These are phyloP conservation scores for Polydrusus tereticollis DNA, from an alignment of 2,888 invertebrate genomes.

Conservation along the genomic window DNA sequence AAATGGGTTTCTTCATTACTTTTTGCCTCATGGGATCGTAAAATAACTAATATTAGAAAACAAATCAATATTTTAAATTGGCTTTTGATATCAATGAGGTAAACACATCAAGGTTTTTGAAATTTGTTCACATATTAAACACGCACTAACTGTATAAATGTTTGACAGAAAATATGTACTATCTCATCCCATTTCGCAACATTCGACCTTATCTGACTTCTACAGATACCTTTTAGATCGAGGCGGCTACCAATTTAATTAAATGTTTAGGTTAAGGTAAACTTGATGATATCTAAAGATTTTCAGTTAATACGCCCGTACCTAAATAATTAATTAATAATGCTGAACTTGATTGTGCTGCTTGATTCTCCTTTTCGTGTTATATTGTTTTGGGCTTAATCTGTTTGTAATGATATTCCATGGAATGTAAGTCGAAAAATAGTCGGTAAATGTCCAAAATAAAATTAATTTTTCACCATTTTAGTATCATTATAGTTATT, in stretches of 20 bases:
- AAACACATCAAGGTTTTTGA: slow-evolving; percentile 58
- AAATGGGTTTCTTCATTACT: no score
- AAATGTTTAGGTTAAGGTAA: slow-evolving; percentile 33
- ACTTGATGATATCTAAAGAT: slow-evolving; percentile 16
- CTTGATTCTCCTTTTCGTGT: slow-evolving; percentile 14
- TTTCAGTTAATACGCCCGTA: slow-evolving; percentile 24
- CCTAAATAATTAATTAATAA: slow-evolving; percentile 35
- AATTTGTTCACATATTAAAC: slow-evolving; percentile 64
- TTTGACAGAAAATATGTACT: slow-evolving; percentile 62
- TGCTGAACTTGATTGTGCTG: slow-evolving; percentile 17
- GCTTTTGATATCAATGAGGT: no score
- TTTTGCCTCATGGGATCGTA: no score
- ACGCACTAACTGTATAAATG: slow-evolving; percentile 66
- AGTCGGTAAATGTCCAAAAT: no score
- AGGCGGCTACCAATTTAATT: slow-evolving; percentile 37
- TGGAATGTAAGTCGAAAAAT: no score
- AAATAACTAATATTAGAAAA: no score
- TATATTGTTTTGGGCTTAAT: background rate
- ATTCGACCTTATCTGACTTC: slow-evolving; percentile 47
- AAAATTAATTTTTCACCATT: no score
- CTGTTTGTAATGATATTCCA: background rate
- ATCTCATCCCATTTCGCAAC: slow-evolving; percentile 50
- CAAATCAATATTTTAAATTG: no score
- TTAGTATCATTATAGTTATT: no score
- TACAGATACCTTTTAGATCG: slow-evolving; percentile 33